These are phyloP conservation scores for Neosilurus hyrtlii DNA, from an alignment of 2,797 vertebrate species.

Conservation along the genomic window DNA sequence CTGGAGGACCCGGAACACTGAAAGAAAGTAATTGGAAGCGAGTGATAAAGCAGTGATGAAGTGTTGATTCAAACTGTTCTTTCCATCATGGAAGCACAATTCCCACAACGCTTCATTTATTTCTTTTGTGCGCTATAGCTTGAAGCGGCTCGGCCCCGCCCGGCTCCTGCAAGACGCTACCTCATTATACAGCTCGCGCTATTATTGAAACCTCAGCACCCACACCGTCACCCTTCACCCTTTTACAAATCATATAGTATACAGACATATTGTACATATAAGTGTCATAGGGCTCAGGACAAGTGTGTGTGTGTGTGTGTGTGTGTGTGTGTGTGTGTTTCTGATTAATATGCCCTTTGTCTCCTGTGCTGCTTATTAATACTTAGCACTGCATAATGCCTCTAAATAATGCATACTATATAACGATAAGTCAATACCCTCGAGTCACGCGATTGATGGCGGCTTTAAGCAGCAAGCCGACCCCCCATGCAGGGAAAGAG, in stretches of 20 bases:
- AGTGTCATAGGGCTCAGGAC: conserved; percentile 44
- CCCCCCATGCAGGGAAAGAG: conserved; percentile 63
- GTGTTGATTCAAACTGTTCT: too few species aligned
- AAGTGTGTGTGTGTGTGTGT: conserved; percentile 5
- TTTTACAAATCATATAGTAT: conserved; percentile 6
- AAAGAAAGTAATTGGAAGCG: neutral
- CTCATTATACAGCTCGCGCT: conserved; percentile 33
- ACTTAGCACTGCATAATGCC: conserved; percentile 70
- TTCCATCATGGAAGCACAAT: too few species aligned
- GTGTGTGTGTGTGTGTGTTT: conserved; percentile 19
- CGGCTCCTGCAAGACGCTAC: neutral
- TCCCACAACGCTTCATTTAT: too few species aligned
- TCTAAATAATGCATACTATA: conserved; percentile 67
- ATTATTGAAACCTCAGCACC: too few species aligned
- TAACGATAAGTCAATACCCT: conserved; percentile 72
- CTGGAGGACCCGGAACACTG: too few species aligned
- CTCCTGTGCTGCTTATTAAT: conserved; percentile 70
- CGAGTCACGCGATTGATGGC: conserved; percentile 68
- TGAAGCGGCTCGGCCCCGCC: neutral
- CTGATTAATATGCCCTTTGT: conserved; percentile 61
- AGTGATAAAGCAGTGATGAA: neutral
- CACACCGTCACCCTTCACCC: too few species aligned
- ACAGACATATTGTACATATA: conserved; percentile 27
- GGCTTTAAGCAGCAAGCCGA: conserved; percentile 55
- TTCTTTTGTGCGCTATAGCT: neutral